Evolutionary conservation across 2,797 vertebrate species (phyloP), one percentile per base, ranked within the genome.

Genomic region (Steatocranus sp.): DNA sequence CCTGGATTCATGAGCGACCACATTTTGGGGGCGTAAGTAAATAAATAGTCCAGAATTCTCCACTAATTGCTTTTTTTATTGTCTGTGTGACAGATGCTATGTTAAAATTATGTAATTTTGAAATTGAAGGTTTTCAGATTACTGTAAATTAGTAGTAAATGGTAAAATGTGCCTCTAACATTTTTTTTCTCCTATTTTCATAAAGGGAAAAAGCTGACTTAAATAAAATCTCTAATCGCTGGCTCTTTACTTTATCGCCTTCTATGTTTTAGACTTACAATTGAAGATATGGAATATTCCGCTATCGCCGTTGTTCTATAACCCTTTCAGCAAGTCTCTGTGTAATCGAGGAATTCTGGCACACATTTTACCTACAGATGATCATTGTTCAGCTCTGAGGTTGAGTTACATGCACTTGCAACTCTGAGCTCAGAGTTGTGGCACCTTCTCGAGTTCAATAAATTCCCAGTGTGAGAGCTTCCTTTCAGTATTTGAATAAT

Each of bases 401-500:
- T 89, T 78, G 27, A 86, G 46, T 70, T 77, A 58, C 43, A 89
- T 89, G 88, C 86, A 84, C 82, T 84, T 81, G 86, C 58, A 84
- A 88, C 90, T 89, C 86, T 82, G 82, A 89, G 83, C 86, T 89
- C 83, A 91, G 86, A 89, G 88, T 87, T 87, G 90, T 91, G 87
- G 93, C 93, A 94, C 92, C 89, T 92, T 93, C 89, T 92, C 76
- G 2, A 85, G 91, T 94, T 92, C 87, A 86, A 86, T 87, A 90
- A 90, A 92, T 92, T 92, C 94, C 94, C 95, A 86, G 83, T 81
- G 89, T 88, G 90, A 84, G 88, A 90, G 92, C 87, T 95, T 93
- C 87, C 91, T 95, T 95, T 95, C 92, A 91, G 51, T 34, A 30
- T 75, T 70, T 96, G 90, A 96, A 95, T 96, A 94, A 96, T 96